Evolutionary conservation across 2,113 vertebrate genomes (phyloP).

Genomic region (Bujurquina vittata): DNA sequence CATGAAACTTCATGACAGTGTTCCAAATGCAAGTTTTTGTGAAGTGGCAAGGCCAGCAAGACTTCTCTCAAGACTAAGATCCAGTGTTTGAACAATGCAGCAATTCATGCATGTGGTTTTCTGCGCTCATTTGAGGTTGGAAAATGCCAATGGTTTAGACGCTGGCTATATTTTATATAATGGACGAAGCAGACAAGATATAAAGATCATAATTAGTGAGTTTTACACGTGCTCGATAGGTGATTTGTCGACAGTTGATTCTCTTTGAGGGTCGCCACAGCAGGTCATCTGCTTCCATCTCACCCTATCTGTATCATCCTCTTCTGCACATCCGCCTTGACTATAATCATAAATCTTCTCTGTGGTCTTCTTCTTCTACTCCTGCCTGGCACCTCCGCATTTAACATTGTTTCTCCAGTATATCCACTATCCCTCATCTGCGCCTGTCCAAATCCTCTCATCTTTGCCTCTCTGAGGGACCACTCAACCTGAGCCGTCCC

Average conservation of each 20-base stretch:
- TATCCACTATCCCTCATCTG: not conserved
- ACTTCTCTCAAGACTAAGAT: not conserved
- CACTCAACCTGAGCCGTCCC: not conserved
- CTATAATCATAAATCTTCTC: not conserved
- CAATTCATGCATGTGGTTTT: not conserved
- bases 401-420: not conserved
- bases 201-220: not conserved
- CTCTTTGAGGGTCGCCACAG: not conserved
- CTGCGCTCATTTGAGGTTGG: not conserved
- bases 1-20: too few relatives aligned
- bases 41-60: not conserved
- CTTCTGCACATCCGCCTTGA: not conserved
- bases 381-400: not conserved
- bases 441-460: not conserved
- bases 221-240: not conserved
- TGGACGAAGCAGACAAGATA: not conserved
- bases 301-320: not conserved
- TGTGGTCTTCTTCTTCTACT: not conserved
- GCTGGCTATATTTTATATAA: not conserved
- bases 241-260: not conserved
- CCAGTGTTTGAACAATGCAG: not conserved
- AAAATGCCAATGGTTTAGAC: not conserved
- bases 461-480: too few relatives aligned
- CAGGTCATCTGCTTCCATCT: not conserved
- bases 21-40: too few relatives aligned